Percentiles rank a stretch among this genome's conserved stretches.
Evolutionary conservation across 2,113 vertebrate genomes (phyloP).

Genomic region (Sceloporus tristichus): DNA sequence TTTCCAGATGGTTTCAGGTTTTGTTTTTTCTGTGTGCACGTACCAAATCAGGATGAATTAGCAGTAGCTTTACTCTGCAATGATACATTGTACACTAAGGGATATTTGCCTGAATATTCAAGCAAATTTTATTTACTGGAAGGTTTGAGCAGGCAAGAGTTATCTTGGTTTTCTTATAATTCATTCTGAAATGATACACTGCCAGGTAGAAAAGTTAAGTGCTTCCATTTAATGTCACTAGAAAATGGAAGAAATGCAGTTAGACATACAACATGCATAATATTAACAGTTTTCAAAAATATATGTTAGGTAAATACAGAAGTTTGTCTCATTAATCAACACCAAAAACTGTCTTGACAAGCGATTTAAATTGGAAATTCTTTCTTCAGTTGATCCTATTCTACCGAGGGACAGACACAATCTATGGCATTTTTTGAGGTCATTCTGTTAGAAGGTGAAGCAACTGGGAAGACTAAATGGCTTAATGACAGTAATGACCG

Average conservation of each 20-base stretch:
- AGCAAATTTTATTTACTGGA: fast-evolving
- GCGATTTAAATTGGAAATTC: conserved; percentile 18
- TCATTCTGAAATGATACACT: background rate
- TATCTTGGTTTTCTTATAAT: background rate
- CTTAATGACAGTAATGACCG: background rate
- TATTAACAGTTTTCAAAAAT: background rate
- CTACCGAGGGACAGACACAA: background rate
- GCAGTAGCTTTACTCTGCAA: background rate
- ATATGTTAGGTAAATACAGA: background rate
- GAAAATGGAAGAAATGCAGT: background rate
- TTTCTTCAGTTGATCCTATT: background rate
- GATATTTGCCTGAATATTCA: background rate
- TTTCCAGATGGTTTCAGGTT: conserved; percentile 24
- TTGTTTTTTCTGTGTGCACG: background rate
- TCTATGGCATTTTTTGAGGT: background rate
- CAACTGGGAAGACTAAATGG: background rate
- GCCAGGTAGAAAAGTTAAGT: background rate
- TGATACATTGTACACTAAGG: background rate
- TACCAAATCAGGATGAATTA: background rate
- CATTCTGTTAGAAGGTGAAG: background rate
- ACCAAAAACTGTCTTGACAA: background rate
- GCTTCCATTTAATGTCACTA: background rate
- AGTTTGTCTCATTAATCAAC: background rate
- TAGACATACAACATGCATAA: background rate
- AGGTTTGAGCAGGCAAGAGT: background rate